Conservation (phyloP, 2,797 vertebrate species). For the Coendou prehensilis region DNA sequence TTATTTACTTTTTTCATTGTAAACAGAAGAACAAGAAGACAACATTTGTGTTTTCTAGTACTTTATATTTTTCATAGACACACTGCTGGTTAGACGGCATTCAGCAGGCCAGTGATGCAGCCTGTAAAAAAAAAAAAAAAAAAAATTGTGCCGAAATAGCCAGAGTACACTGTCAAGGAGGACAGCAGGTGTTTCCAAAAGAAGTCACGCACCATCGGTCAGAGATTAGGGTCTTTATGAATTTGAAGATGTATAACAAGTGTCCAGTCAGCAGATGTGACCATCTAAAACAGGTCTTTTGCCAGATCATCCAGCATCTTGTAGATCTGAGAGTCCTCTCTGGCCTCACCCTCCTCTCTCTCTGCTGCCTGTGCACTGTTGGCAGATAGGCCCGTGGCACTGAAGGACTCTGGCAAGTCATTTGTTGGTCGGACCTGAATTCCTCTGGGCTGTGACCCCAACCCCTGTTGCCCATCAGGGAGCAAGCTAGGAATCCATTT, state of each 20-base stretch:
- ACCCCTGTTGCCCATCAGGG: neutral
- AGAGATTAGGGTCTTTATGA: neutral
- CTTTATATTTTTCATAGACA: too few relatives aligned
- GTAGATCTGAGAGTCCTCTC: neutral
- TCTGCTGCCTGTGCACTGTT: too few relatives aligned
- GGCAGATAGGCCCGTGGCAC: too few relatives aligned
- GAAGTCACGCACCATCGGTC: neutral
- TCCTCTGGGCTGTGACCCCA: neutral
- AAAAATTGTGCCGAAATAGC: neutral
- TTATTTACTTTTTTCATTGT: neutral
- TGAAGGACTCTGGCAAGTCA: neutral
- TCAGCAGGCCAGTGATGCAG: neutral
- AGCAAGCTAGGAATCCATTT: neutral
- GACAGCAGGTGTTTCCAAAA: neutral
- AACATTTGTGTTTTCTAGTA: neutral
- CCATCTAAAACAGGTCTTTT: neutral
- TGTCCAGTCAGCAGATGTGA: neutral
- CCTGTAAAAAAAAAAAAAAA: too few relatives aligned
- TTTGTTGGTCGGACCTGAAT: neutral
- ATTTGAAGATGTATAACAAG: neutral
- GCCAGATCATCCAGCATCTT: neutral
- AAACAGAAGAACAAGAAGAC: neutral
- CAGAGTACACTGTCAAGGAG: neutral
- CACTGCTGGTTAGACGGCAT: too few relatives aligned
- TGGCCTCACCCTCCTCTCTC: too few relatives aligned